Conservation (phyloP, 2,797 vertebrate genomes). For the Pelodytes ibericus region DNA sequence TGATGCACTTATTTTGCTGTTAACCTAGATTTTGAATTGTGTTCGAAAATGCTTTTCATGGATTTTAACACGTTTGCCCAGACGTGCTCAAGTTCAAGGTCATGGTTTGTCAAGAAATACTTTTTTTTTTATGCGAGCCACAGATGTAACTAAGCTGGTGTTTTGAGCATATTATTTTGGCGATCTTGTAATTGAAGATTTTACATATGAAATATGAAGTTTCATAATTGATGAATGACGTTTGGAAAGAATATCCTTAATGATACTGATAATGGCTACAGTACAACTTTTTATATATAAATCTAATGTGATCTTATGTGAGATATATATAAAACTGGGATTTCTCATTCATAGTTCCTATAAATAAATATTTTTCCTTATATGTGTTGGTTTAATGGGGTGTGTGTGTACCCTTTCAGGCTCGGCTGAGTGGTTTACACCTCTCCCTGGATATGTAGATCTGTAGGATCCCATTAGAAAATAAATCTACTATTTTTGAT, state of each 20-base stretch:
- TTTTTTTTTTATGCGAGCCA: too few species aligned
- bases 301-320: slow-evolving; percentile 12
- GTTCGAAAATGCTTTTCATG: not conserved
- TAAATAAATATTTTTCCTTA: slow-evolving; percentile 51
- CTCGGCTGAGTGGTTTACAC: too few species aligned
- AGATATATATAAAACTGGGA: not conserved
- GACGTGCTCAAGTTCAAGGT: too few species aligned
- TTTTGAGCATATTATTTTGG: too few species aligned
- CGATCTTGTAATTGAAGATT: too few species aligned
- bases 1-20: not conserved
- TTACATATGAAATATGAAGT: not conserved
- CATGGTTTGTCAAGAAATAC: too few species aligned
- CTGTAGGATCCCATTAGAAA: too few species aligned
- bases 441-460: too few species aligned
- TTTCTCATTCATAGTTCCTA: not conserved
- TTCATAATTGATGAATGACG: not conserved
- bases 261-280: not conserved
- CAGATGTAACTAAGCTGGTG: too few species aligned
- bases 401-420: too few species aligned
- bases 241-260: not conserved
- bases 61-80: not conserved
- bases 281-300: slow-evolving; percentile 2
- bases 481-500: too few species aligned
- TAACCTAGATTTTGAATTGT: not conserved
- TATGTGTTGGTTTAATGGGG: too few species aligned